Conservation (phyloP, 2,797 vertebrate species). For the Pteropus rufus region DNA sequence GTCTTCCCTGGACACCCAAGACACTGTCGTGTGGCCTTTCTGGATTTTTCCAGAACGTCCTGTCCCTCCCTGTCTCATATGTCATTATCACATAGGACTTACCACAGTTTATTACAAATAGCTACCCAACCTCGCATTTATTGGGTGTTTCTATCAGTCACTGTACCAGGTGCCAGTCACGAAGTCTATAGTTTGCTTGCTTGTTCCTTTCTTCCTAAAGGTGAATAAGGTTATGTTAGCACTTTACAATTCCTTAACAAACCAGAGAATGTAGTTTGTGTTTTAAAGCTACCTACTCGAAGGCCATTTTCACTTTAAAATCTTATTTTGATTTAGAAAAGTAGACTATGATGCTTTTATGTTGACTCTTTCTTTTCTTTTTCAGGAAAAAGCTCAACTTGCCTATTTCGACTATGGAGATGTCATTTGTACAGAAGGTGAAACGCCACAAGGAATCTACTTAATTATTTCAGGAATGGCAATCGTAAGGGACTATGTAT, state of each 20-base stretch:
- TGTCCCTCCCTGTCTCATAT: background rate
- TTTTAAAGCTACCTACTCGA: background rate
- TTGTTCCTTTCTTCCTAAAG: background rate
- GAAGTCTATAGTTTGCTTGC: background rate
- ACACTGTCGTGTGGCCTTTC: background rate
- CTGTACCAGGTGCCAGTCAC: background rate
- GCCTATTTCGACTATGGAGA: constrained; percentile 77
- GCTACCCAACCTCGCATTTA: background rate
- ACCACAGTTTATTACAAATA: background rate
- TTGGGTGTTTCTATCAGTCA: background rate
- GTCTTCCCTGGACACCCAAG: background rate
- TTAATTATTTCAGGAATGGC: constrained; percentile 81
- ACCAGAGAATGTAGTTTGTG: background rate
- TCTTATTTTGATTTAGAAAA: constrained; percentile 37
- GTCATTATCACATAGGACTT: background rate
- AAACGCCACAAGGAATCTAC: constrained; percentile 79
- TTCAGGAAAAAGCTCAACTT: constrained; percentile 72
- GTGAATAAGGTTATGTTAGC: background rate
- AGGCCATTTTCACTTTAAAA: constrained; percentile 15
- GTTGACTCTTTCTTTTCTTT: background rate
- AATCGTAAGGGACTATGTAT: constrained; percentile 70
- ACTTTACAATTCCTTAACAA: background rate
- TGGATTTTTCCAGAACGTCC: background rate
- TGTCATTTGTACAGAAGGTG: constrained; percentile 72
- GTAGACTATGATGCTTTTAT: background rate